Percentiles rank a stretch among this genome's conserved stretches.
Evolutionary conservation across 2,888 invertebrate species (phyloP).

Genomic region (Tiphia femorata): DNA sequence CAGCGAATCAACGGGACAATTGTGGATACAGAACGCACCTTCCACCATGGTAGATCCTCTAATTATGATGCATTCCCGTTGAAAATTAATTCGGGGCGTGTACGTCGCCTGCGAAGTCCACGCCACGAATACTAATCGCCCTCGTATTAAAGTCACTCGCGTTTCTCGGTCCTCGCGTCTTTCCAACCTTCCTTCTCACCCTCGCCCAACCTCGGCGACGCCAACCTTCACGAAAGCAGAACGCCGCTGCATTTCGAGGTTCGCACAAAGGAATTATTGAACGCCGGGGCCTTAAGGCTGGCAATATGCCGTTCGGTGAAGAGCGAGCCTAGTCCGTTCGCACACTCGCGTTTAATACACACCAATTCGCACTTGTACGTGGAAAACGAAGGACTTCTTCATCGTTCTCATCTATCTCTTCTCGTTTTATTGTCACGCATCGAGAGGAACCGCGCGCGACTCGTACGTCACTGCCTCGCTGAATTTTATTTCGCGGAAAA

Average conservation of each 20-base stretch:
- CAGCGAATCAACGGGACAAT: too few species aligned
- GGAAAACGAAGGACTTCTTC: not conserved
- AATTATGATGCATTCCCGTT: too few species aligned
- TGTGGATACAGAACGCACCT: too few species aligned
- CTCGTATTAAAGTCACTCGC: not conserved
- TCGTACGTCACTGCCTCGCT: not conserved
- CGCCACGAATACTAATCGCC: not conserved
- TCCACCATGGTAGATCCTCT: too few species aligned
- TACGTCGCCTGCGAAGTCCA: too few species aligned
- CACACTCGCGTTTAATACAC: too few species aligned
- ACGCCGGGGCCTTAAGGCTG: constrained; percentile 35
- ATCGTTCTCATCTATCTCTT: not conserved
- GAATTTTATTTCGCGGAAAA: not conserved
- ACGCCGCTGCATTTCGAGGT: constrained; percentile 3
- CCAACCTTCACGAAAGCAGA: constrained; percentile 9
- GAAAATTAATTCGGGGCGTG: too few species aligned
- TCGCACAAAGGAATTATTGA: constrained; percentile 47
- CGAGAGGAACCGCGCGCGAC: too few species aligned
- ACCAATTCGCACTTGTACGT: too few species aligned
- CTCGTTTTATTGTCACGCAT: not conserved
- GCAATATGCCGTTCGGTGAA: too few species aligned
- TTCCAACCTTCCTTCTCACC: constrained; percentile 22
- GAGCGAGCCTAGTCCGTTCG: too few species aligned
- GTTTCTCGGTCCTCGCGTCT: not conserved
- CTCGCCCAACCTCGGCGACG: constrained; percentile 19